Evolutionary conservation across 2,113 vertebrate species (phyloP).

Genomic region (Stegostoma tigrinum): DNA sequence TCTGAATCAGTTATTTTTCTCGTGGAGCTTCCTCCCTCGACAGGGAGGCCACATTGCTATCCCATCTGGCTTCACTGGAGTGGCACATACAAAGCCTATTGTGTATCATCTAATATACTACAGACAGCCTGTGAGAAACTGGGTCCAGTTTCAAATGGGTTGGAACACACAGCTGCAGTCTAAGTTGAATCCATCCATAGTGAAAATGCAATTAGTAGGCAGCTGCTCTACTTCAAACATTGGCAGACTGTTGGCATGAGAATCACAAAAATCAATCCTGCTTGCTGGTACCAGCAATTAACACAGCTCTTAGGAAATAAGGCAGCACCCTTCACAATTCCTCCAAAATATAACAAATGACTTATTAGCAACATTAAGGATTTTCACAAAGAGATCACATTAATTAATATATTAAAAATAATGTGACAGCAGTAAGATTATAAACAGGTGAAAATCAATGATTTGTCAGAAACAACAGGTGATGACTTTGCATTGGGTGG

Average conservation of each 20-base stretch:
- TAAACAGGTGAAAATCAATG: not conserved
- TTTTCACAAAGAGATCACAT: not conserved
- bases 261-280: constrained; percentile 13
- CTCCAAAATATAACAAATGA: not conserved
- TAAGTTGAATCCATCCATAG: constrained; percentile 2
- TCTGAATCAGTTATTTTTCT: not conserved
- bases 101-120: not conserved
- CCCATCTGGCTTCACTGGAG: not conserved
- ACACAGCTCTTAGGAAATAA: not conserved
- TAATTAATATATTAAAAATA: not conserved
- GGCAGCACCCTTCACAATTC: not conserved
- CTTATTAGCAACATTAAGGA: not conserved
- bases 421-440: not conserved
- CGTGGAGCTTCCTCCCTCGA: not conserved
- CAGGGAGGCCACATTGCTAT: not conserved
- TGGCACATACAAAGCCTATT: not conserved
- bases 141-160: not conserved
- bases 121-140: not conserved
- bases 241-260: not conserved
- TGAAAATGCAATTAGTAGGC: not conserved
- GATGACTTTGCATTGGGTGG: not conserved
- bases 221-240: not conserved
- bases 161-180: not conserved
- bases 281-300: not conserved
- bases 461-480: not conserved